Base-by-base conservation (phyloP, 2,113 vertebrate genomes). In the Raja brachyura region DNA sequence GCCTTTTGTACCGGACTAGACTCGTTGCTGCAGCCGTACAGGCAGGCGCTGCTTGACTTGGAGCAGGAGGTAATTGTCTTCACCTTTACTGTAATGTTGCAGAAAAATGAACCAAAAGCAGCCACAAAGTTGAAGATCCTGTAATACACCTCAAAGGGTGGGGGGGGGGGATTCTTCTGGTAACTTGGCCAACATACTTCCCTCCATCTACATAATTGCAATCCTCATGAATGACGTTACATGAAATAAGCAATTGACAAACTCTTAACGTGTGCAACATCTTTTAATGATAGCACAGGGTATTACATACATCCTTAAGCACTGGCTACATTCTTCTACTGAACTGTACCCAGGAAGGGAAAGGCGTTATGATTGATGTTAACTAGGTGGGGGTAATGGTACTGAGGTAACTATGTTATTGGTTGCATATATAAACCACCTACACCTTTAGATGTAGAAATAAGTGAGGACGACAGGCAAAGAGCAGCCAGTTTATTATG, bases 1-100 rank as follows among this genome's bases (percentile, higher is more conserved):
- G 99, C 99, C 4, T 99, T 99, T 96, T 99, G 98, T 95, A 98
- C 98, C 0, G 99, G 99, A 0, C 96, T 99, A 8, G 98, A 99
- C 95, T 98, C 98, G 0, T 97, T 99, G 94, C 95, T 99, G 94
- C 98, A 98, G 95, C 98, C 99, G 0, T 99, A 99, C 95, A 96
- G 99, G 93, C 98, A 99, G 95, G 97, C 98, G 1, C 95, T 99
- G 13, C 97, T 99, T 93, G 98, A 99, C 95, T 96, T 99, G 3
- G 99, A 99, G 93, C 98, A 98, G 94, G 98, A 99, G 97, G 99
- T 99, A 94, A 96, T 18, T 78, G 18, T 93, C 75, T 63, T 92
- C 90, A 54, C 3, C 18, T 74, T 16, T 73, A 74, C 25, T 20
- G 28, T 13, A 92, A 28, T 16, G 14, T 73, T 92, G 39, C 20